Evolutionary conservation across 1,140 invertebrate species (phyloP), one percentile per base, ranked within the genome.

Genomic region (Magallana ariakensis): DNA sequence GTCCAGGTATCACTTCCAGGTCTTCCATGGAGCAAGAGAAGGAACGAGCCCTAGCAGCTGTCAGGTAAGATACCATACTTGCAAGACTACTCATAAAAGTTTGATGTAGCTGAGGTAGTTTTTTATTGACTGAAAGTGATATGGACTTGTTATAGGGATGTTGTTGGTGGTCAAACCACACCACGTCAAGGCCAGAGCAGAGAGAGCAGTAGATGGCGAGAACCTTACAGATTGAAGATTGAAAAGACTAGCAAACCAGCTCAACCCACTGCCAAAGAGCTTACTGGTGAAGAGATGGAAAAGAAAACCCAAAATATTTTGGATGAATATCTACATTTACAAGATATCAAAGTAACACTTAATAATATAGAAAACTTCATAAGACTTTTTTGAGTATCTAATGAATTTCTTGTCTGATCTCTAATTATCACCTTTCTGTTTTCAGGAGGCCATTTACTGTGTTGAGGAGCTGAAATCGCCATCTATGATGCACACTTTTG

Each of bases 381-480:
- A 11, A 26, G 66, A 26, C 10, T 13, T 11, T 33, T n/a, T 75
- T 33, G 22, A 22, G 26, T 10, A 75, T 22, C 13, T 4, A 46
- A 46, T 46, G 33, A 46, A 46, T 46, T n/a, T n/a, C n/a, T n/a
- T n/a, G n/a, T 26, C 7, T 26, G n/a, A 7, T 22, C 22, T 26
- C 4, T 75, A 33, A 26, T 33, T 33, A 11, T 54, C 7, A 16
- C 16, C 16, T 53, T 7, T 84, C 46, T 19, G n/a, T 26, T 90
- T 92, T 33, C 89, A 95, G 95, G 95, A 95, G 86, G 95, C 95
- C n/a, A 88, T 93, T 54, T 84, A 93, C 57, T 94, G 94, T 92
- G 90, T 95, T n/a, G 90, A 91, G 83, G 95, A 95, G 86, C 87
- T 95, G 85, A 91, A 91, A 60, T 91, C 92, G 57, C 86, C 91